These are phyloP conservation scores for Drosophila sordidapex DNA, from an alignment of 2,888 invertebrate species.

Conservation along the genomic window DNA sequence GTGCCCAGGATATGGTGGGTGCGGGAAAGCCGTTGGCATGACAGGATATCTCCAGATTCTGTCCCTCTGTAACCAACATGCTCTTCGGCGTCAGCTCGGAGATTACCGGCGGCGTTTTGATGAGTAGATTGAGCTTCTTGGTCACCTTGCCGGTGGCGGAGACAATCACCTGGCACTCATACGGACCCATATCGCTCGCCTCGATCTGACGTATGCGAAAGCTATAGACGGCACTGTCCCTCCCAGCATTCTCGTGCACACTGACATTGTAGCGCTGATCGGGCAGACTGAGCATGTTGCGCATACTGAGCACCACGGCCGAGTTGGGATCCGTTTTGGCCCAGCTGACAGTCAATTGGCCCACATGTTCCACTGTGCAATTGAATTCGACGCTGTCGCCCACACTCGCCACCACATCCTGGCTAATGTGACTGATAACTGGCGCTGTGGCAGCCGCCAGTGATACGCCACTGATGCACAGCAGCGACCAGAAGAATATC, in stretches of 20 bases:
- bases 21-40: slow-evolving; percentile 92
- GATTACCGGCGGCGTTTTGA: slow-evolving; percentile 83
- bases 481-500: slow-evolving; percentile 25
- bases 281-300: slow-evolving; percentile 77
- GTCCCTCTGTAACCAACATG: slow-evolving; percentile 79
- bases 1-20: slow-evolving; percentile 89
- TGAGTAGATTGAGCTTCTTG: slow-evolving; percentile 79
- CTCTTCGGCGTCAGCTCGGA: slow-evolving; percentile 79
- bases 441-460: slow-evolving; percentile 51
- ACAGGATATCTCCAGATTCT: slow-evolving; percentile 87
- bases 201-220: slow-evolving; percentile 83
- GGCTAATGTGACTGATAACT: slow-evolving; percentile 79
- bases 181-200: slow-evolving; percentile 82
- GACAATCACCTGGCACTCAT: slow-evolving; percentile 84
- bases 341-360: slow-evolving; percentile 82
- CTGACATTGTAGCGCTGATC: slow-evolving; percentile 81
- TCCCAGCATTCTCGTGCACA: slow-evolving; percentile 66
- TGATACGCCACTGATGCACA: slow-evolving; percentile 25
- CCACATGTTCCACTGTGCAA: slow-evolving; percentile 83
- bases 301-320: slow-evolving; percentile 81
- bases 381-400: slow-evolving; percentile 83
- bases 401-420: slow-evolving; percentile 81
- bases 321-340: slow-evolving; percentile 80
- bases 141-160: slow-evolving; percentile 81
- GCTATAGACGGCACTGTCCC: slow-evolving; percentile 78